These are phyloP conservation scores for Poliocrania exsul DNA, from an alignment of 2,797 vertebrate genomes.

Conservation along the genomic window DNA sequence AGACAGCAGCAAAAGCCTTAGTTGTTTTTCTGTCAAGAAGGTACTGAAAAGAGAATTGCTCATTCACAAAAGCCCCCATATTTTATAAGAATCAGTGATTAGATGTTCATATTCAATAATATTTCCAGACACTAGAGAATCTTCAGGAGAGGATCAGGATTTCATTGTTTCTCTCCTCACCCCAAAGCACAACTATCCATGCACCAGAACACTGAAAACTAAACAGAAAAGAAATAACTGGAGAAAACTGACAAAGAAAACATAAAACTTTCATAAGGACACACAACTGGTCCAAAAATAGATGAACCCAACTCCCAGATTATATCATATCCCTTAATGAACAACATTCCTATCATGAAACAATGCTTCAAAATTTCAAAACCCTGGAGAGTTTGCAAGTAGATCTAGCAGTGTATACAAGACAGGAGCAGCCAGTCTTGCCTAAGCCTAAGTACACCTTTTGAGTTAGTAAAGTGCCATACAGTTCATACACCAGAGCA, in stretches of 20 bases:
- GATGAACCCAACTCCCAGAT: not conserved
- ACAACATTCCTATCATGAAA: not conserved
- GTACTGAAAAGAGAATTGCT: not conserved
- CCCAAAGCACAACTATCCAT: not conserved
- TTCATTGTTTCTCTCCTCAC: not conserved
- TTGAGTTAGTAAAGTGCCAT: not conserved
- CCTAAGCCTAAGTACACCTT: not conserved
- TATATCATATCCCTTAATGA: not conserved
- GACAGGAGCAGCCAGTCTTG: not conserved
- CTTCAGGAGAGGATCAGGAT: not conserved
- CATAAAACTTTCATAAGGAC: not conserved
- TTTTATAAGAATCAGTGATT: not conserved
- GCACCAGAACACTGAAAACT: not conserved
- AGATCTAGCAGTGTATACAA: not conserved
- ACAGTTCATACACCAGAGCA: not conserved
- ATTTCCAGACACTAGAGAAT: not conserved
- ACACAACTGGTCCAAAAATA: not conserved
- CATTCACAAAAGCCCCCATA: not conserved
- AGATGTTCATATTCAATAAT: not conserved
- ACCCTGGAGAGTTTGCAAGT: not conserved
- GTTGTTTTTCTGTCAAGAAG: not conserved
- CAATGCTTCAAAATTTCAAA: not conserved
- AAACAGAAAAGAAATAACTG: not conserved
- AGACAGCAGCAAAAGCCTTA: slow-evolving; percentile 59
- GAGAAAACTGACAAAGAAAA: not conserved